These are phyloP conservation scores for Tokudaia tokunoshimensis DNA, from an alignment of 2,797 vertebrate genomes.

Conservation along the genomic window DNA sequence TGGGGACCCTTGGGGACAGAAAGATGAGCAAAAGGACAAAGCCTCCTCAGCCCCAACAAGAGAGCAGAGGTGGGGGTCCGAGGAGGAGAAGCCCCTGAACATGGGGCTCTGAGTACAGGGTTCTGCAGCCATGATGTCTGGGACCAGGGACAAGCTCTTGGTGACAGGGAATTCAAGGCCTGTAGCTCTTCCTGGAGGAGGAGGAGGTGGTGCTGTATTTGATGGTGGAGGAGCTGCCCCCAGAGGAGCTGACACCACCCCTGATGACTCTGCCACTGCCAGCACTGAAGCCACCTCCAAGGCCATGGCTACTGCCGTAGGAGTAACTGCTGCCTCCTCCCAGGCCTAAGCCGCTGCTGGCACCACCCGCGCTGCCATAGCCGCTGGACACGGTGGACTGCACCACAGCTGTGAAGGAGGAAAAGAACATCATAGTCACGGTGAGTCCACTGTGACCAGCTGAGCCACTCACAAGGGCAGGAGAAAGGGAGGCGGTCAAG, in stretches of 20 bases:
- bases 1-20: neutral
- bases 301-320: conserved; percentile 67
- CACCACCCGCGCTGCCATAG: conserved; percentile 61
- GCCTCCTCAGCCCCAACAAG: neutral
- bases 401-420: conserved; percentile 80
- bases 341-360: neutral
- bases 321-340: conserved; percentile 76
- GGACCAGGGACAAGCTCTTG: rapidly evolving
- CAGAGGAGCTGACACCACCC: conserved; percentile 52
- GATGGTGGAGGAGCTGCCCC: conserved; percentile 82
- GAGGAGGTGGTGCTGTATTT: conserved; percentile 87
- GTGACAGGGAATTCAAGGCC: conserved; percentile 39
- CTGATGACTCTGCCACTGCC: conserved; percentile 46
- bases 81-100: neutral
- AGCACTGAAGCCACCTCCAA: conserved; percentile 72
- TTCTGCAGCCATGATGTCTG: neutral
- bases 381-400: conserved; percentile 83
- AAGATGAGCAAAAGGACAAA: neutral
- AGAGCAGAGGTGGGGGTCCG: neutral
- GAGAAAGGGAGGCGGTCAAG: rapidly evolving
- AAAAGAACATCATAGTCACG: rapidly evolving
- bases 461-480: neutral
- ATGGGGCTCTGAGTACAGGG: neutral
- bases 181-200: conserved; percentile 86
- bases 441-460: neutral